These are phyloP conservation scores for Lithosia quadra DNA, from an alignment of 2,888 invertebrate genomes.

Conservation along the genomic window DNA sequence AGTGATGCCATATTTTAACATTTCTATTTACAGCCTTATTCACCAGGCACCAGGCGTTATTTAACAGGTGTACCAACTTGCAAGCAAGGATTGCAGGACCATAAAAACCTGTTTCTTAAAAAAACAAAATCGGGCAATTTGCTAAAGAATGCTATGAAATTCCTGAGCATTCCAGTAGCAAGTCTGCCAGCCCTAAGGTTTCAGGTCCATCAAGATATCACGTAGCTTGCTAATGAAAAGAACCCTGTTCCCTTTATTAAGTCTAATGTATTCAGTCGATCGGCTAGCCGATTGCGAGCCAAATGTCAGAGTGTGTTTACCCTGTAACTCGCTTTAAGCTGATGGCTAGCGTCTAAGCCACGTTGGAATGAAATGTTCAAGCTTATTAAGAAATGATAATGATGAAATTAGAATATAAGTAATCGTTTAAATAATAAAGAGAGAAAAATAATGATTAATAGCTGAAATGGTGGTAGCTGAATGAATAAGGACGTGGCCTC, in stretches of 20 bases:
- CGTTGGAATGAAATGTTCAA: background rate
- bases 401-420: background rate
- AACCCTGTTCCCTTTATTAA: conserved; percentile 83
- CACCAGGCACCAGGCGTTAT: background rate
- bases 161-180: conserved; percentile 11
- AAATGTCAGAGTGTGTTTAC: conserved; percentile 75
- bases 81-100: no score
- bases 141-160: background rate
- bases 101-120: no score
- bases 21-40: no score
- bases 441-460: no score
- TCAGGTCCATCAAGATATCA: conserved; percentile 76
- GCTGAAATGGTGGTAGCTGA: no score
- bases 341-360: conserved; percentile 42
- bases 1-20: no score
- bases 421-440: background rate
- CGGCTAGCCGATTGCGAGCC: conserved; percentile 70
- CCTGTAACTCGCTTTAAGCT: conserved; percentile 45
- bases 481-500: no score
- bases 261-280: conserved; percentile 83
- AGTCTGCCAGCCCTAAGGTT: conserved; percentile 45
- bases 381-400: background rate
- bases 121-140: background rate
- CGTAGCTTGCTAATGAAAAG: conserved; percentile 79
- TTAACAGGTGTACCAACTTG: no score